phyloP scores from a whole-genome alignment of 2,888 invertebrate species.

The Pocota personata region DNA sequence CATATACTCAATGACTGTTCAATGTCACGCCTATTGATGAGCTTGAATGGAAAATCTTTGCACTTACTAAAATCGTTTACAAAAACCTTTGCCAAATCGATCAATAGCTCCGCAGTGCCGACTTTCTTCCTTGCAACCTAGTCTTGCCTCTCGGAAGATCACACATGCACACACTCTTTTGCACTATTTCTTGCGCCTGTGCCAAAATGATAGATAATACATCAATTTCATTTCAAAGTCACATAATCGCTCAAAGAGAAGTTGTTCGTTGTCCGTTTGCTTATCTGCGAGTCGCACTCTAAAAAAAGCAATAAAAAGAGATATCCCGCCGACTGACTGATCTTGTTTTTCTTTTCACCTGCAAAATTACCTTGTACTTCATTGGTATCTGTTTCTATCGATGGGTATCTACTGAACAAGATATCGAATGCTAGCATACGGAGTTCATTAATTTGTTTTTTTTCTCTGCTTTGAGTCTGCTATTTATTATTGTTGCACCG shows the following conservation, averaged over 20 bases:
- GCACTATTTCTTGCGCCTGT: constrained; percentile 44
- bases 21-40: background rate
- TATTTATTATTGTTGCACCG: constrained; percentile 56
- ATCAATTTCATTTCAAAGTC: constrained; percentile 47
- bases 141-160: constrained; percentile 34
- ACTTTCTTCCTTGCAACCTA: constrained; percentile 59
- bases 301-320: constrained; percentile 12
- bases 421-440: constrained; percentile 18
- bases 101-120: constrained; percentile 14
- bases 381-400: constrained; percentile 38
- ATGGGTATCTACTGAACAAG: constrained; percentile 39
- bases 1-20: background rate
- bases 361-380: constrained; percentile 57
- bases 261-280: background rate
- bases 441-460: constrained; percentile 21
- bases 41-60: too few relatives aligned
- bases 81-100: constrained; percentile 38
- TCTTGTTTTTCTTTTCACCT: constrained; percentile 62
- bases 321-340: constrained; percentile 9
- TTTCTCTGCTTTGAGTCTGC: background rate
- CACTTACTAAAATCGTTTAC: background rate
- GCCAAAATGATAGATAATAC: constrained; percentile 58
- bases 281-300: constrained; percentile 5
- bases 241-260: constrained; percentile 34
- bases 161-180: constrained; percentile 1